Percentiles rank a stretch among this genome's conserved stretches.
phyloP scores from a whole-genome alignment of 2,888 invertebrate genomes.

The Tridacna gigas region DNA sequence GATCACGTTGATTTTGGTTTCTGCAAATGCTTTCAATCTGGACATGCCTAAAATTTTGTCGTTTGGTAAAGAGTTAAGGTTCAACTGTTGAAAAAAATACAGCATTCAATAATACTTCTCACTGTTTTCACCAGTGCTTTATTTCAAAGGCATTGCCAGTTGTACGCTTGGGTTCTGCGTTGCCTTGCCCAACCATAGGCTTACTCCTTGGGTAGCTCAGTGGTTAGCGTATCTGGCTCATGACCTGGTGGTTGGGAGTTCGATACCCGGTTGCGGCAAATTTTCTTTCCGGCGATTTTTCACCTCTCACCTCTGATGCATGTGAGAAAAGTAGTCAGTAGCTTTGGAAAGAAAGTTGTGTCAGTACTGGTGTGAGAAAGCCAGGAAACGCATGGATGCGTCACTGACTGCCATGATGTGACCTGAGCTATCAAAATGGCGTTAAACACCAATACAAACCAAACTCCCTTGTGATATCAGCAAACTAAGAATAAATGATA shows the following conservation, averaged over 20 bases:
- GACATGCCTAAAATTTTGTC: too few relatives aligned
- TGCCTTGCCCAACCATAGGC: too few relatives aligned
- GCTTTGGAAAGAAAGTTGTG: not conserved
- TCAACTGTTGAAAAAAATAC: too few relatives aligned
- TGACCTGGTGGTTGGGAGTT: not conserved
- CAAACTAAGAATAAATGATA: too few relatives aligned
- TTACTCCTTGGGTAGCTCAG: not conserved
- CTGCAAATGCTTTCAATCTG: too few relatives aligned
- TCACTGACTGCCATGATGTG: not conserved
- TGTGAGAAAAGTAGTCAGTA: not conserved
- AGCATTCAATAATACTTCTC: too few relatives aligned
- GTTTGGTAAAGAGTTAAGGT: too few relatives aligned
- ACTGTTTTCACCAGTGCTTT: too few relatives aligned
- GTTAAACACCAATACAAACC: not conserved
- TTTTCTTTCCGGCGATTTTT: not conserved
- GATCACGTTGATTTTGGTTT: too few relatives aligned
- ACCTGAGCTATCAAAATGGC: not conserved
- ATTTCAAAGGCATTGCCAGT: too few relatives aligned
- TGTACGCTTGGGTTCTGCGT: too few relatives aligned
- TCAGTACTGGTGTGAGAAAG: not conserved
- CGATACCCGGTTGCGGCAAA: not conserved
- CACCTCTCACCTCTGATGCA: not conserved
- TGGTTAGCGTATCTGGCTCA: not conserved
- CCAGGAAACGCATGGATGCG: not conserved
- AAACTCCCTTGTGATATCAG: too few relatives aligned